Base-by-base conservation (phyloP, 2,888 invertebrate species). In the Papilio elwesi region DNA sequence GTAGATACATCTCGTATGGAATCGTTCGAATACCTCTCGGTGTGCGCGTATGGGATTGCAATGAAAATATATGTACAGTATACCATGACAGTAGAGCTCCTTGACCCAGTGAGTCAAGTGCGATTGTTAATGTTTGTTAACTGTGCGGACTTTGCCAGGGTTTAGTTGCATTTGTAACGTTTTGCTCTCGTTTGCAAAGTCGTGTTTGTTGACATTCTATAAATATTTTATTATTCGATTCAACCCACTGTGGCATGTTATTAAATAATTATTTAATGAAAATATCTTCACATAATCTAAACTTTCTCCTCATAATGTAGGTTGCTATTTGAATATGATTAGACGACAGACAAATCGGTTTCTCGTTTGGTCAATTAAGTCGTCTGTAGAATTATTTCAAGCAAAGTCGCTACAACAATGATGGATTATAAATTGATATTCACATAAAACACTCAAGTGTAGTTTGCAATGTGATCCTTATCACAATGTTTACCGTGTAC, bases 51-150 rank as follows among this genome's bases (percentile, higher is more conserved):
- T 79, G 83, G 84, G 83, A 85, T 88, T 87, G 84, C 85, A 90
- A 87, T 87, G 86, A 84, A 81, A 85, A 84, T 86, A 79, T 82
- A 77, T 81, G 79, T 81, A 78, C 78, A 80, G 78, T 76, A 82
- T 82, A 83, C 84, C 85, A 86, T 88, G 82, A 81, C 81, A 89
- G 87, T 79, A 72, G 89, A 85, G 85, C 83, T 83, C 91, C 91
- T 91, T 92, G 91, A 90, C 90, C 88, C 78, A 84, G 82, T 82
- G 84, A 78, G 84, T 77, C 74, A 76, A 81, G 85, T 85, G 82
- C 81, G 83, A 88, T 86, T 89, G 86, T 88, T 87, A 83, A 78
- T 82, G 82, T 85, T 85, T 73, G 74, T 83, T 83, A 81, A 81
- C 79, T 82, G 79, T 79, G 79, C 83, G 78, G 78, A 79, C 76